phyloP scores from a whole-genome alignment of 1,140 invertebrate species.

The Trichomalopsis sarcophagae region DNA sequence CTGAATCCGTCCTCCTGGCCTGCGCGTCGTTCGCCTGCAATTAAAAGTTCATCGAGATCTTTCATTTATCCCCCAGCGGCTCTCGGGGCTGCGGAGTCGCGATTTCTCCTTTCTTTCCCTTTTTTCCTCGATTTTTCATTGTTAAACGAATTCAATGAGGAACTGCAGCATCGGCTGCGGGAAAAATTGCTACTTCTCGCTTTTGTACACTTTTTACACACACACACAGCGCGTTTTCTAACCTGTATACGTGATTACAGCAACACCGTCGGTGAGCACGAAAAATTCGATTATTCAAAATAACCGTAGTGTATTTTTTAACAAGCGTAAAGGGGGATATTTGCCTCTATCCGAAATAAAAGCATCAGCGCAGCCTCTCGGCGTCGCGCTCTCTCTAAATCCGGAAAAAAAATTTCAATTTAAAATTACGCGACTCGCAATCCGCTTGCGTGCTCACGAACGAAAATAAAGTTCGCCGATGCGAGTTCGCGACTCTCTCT shows the following conservation, averaged over 20 bases:
- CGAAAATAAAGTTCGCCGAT: conserved; percentile 48
- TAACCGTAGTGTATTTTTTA: too few species aligned
- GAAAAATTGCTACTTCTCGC: too few species aligned
- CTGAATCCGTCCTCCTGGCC: conserved; percentile 62
- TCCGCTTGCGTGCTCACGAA: conserved; percentile 37
- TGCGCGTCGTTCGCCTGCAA: conserved; percentile 55
- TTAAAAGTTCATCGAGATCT: conserved; percentile 59
- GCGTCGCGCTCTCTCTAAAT: not conserved
- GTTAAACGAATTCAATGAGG: conserved; percentile 32
- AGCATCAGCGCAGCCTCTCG: not conserved
- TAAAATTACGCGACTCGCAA: conserved; percentile 37
- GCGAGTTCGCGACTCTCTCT: not conserved
- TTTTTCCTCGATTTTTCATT: conserved; percentile 17
- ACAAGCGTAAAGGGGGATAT: too few species aligned
- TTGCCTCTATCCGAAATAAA: not conserved
- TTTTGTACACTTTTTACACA: too few species aligned
- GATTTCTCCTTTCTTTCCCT: conserved; percentile 38
- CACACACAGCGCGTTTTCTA: too few species aligned
- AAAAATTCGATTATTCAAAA: too few species aligned
- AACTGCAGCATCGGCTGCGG: not conserved
- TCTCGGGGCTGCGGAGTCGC: conserved; percentile 31
- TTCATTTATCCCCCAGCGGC: conserved; percentile 43
- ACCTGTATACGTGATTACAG: too few species aligned
- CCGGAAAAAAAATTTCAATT: conserved; percentile 43
- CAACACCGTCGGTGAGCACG: too few species aligned